Conservation (phyloP, 2,888 invertebrate genomes). For the Chelonus formosanus region DNA sequence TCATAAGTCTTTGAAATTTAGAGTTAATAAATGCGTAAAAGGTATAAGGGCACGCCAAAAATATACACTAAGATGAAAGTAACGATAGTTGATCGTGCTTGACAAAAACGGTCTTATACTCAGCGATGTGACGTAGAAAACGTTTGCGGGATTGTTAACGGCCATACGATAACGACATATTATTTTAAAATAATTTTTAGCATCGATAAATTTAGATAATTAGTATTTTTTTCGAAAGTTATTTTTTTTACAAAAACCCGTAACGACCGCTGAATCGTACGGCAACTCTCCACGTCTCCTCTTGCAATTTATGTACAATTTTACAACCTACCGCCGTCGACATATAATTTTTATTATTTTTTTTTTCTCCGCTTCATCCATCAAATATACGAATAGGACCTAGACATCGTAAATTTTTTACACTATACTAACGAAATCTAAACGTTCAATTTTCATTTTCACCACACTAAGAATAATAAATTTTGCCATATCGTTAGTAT, state of each 20-base stretch:
- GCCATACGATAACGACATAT: conserved; percentile 42
- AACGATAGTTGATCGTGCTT: conserved; percentile 46
- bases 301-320: conserved; percentile 72
- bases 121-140: conserved; percentile 51
- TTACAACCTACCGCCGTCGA: conserved; percentile 67
- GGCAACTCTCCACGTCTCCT: conserved; percentile 66
- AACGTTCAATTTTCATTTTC: conserved; percentile 65
- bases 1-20: no score
- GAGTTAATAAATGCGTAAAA: no score
- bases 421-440: conserved; percentile 66
- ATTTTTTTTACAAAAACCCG: conserved; percentile 43
- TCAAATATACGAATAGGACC: conserved; percentile 65
- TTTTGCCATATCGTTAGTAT: conserved; percentile 66
- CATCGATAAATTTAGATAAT: conserved; percentile 39
- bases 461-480: conserved; percentile 65
- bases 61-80: conserved; percentile 20
- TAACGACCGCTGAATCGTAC: conserved; percentile 55
- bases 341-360: conserved; percentile 59
- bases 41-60: background rate
- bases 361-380: conserved; percentile 48
- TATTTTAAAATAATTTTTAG: conserved; percentile 33
- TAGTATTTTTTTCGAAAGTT: conserved; percentile 44
- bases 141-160: conserved; percentile 41
- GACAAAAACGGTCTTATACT: conserved; percentile 48
- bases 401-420: conserved; percentile 65